Percentiles rank a stretch among this genome's conserved stretches.
phyloP scores from a whole-genome alignment of 2,797 vertebrate genomes.

The Pachyuromys duprasi region DNA sequence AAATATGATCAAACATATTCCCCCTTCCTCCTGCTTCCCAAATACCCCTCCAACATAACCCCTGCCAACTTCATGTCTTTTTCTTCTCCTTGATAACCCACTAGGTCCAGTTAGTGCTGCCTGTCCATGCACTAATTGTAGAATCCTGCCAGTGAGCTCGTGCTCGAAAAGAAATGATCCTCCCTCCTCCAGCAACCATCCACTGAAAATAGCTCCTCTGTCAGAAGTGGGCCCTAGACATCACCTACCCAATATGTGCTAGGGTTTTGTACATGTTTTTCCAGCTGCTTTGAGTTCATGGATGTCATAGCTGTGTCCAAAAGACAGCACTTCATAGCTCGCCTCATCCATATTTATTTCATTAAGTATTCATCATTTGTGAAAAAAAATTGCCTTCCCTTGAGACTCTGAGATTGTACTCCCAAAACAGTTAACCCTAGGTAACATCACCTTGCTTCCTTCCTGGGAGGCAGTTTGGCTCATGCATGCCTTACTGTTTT shows the following conservation, averaged over 20 bases:
- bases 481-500: background rate
- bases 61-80: background rate
- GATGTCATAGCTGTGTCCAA: background rate
- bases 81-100: background rate
- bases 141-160: background rate
- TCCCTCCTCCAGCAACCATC: background rate
- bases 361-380: background rate
- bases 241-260: background rate
- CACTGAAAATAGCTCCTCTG: background rate
- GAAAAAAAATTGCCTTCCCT: background rate
- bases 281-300: background rate
- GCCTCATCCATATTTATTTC: background rate
- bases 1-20: background rate
- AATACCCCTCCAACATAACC: background rate
- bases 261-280: background rate
- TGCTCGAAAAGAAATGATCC: background rate
- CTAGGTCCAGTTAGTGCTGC: background rate
- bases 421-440: background rate
- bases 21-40: background rate
- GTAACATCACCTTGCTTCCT: background rate
- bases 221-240: background rate
- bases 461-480: background rate
- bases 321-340: background rate
- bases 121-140: too few species aligned
- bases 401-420: background rate